A percentile compares a stretch with the other conserved stretches of the same genome.
Evolutionary conservation across 2,888 invertebrate species (phyloP).

Genomic region (Cephus sareptanus): DNA sequence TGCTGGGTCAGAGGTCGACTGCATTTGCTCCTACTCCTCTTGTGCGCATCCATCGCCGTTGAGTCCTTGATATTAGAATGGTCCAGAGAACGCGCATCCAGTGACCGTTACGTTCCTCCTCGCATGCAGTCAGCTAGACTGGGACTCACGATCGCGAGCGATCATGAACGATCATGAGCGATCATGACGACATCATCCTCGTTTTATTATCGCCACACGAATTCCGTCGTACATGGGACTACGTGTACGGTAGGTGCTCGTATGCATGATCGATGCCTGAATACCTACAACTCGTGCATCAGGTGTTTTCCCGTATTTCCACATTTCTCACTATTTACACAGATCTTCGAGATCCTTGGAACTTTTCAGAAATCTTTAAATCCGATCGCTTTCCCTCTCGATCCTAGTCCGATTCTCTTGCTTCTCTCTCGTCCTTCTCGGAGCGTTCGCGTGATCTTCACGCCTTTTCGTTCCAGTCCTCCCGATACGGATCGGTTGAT

Average conservation of each 20-base stretch:
- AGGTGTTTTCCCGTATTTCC: neutral
- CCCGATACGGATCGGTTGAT: neutral
- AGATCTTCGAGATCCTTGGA: neutral
- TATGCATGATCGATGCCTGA: neutral
- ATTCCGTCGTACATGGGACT: conserved; percentile 12
- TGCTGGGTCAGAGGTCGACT: conserved; percentile 61
- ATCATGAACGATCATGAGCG: neutral
- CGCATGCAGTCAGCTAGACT: conserved; percentile 5
- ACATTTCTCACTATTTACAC: neutral
- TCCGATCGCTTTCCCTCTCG: neutral
- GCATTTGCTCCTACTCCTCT: conserved; percentile 52
- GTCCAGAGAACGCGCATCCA: conserved; percentile 53
- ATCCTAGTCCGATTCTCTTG: neutral
- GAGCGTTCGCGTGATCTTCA: neutral
- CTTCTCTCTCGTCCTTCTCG: neutral
- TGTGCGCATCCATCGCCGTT: conserved; percentile 26
- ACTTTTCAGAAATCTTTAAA: neutral
- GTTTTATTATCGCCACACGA: conserved; percentile 40
- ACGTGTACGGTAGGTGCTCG: neutral
- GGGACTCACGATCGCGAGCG: neutral
- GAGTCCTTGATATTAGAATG: conserved; percentile 65
- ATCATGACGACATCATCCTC: conserved; percentile 47
- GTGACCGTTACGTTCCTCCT: conserved; percentile 45
- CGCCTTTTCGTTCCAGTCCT: neutral
- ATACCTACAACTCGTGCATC: neutral